Evolutionary conservation across 2,888 invertebrate genomes (phyloP), one percentile per base, ranked within the genome.

Genomic region (Agelastica alni): DNA sequence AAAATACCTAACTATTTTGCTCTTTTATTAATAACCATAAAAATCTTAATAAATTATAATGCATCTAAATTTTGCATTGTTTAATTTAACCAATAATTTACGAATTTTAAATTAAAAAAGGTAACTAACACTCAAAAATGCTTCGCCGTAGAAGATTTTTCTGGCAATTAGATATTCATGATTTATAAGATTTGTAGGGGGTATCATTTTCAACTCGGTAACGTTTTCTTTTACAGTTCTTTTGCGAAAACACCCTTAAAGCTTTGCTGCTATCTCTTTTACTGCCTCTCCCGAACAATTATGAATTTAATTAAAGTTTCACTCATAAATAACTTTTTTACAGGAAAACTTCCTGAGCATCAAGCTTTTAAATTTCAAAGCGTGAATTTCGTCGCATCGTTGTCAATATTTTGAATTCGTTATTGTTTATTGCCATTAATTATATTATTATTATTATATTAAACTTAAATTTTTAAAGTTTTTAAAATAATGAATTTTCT

Each of bases 301-400:
- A 65, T 56, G 62, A 66, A 63, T 63, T 63, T 65, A 65, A 65
- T 66, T 64, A 65, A 63, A 63, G 54, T 61, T 61, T 52, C 22
- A 51, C 47, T 58, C 62, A 53, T 64, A 62, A 59, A 63, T 49
- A 55, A 17, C 36, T 26, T 46, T 57, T 60, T 59, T 63, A 59
- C 56, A 58, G 59, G 56, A 51, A 43, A 51, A 57, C 43, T 53
- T 56, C 36, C 26, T 53, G 30, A 43, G 37, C 43, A 42, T 42
- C 42, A 30, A 20, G 42, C 41, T 46, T 34, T 51, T 46, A 36
- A 28, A 26, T 37, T 12, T 48, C 30, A 39, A 31, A 39, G 39
- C 39, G 48, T 48, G 48, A 48, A 48, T 30, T 46, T 30, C 20
- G 26, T 36, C 12, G 28, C 28, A 48, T 48, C 39, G 39, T 31